Evolutionary conservation across 2,113 vertebrate species (phyloP).

Genomic region (Echinops telfairi): DNA sequence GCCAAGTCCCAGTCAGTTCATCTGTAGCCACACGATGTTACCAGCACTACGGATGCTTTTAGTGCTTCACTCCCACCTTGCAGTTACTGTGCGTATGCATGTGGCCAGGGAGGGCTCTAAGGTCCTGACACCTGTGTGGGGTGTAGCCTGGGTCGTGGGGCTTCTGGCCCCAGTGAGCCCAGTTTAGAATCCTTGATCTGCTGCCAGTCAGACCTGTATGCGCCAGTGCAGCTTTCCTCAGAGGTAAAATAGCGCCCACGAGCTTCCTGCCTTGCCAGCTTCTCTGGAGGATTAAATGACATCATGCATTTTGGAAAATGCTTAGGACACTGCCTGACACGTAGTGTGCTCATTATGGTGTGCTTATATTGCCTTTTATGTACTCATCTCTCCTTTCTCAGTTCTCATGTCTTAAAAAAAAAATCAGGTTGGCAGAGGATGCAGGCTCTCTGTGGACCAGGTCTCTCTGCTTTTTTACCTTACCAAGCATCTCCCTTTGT

Average conservation of each 20-base stretch:
- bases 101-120: background rate
- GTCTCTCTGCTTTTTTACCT: background rate
- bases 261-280: background rate
- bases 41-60: no score
- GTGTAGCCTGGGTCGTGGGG: background rate
- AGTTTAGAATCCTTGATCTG: background rate
- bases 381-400: background rate
- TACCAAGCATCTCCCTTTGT: background rate
- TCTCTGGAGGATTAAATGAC: background rate
- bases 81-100: background rate
- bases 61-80: background rate
- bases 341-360: no score
- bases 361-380: accelerated
- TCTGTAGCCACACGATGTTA: background rate
- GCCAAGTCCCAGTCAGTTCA: background rate
- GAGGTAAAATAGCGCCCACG: background rate
- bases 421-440: background rate
- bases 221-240: background rate
- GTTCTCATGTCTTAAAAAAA: background rate
- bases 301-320: background rate
- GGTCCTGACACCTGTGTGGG: background rate
- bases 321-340: background rate
- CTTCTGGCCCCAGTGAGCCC: background rate
- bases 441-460: accelerated
- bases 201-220: background rate